Base-by-base conservation (phyloP, 2,888 invertebrate genomes). In the Thyatira batis region DNA sequence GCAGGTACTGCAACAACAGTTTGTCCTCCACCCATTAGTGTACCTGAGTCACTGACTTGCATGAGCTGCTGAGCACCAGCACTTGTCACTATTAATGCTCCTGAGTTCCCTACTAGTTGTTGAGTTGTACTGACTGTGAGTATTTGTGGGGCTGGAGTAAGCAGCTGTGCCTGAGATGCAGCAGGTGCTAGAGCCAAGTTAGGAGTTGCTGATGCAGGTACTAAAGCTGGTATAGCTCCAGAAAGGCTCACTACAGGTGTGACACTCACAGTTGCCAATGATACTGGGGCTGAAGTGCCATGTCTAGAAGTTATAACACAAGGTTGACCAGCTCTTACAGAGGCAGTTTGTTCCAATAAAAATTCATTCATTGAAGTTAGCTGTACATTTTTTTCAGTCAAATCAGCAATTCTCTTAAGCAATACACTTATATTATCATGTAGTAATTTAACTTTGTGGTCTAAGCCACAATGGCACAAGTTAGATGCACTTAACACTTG, bases 11-110 rank as follows among this genome's bases (percentile, higher is more conserved):
- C 91, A 23, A 92, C 92, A 49, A 92, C 90, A 51, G 91, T 90
- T 65, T 90, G 91, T 11, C 92, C 91, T 20, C 85, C 90, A 52
- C 91, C 85, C 90, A 92, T 92, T 44, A 92, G 69, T 46, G 88
- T 90, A 3, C 91, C 91, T 13, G 92, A 92, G 67, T 92, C 92
- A 80, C 92, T 91, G 13, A 92, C 92, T 84, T 92, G 92, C 92
- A 92, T 91, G 4, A 92, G 65, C 69, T 92, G 92, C 58, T 92
- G 92, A 1, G 88, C 91, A 55, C 92, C 92, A 58, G 92, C 92
- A 82, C 92, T 92, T 28, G 92, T 92, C 3, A 92, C 91, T 64
- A 92, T 92, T 21, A 92, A 76, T 11, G 92, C 82, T 45, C 92
- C 92, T 51, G 92, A 92, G 64, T 91, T 92, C 1, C 91, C 90